These are phyloP conservation scores for Dendrocopos noguchii DNA, from an alignment of 2,113 vertebrate genomes.

Conservation along the genomic window DNA sequence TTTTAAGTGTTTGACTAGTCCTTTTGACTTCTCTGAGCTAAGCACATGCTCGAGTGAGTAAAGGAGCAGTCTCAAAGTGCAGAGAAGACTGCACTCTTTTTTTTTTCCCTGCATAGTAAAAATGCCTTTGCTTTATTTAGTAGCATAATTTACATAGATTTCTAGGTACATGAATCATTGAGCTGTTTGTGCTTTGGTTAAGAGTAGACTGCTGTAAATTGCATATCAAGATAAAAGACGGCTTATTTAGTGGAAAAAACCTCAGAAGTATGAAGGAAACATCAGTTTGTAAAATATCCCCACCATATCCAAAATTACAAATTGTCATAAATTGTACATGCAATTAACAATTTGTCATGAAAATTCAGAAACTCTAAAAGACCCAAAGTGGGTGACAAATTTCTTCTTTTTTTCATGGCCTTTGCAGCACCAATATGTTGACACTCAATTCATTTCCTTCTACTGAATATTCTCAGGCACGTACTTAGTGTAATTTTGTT, in stretches of 20 bases:
- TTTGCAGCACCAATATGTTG: background rate
- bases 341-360: background rate
- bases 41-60: background rate
- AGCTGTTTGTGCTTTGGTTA: background rate
- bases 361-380: background rate
- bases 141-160: background rate
- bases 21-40: slow-evolving; percentile 37
- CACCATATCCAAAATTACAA: background rate
- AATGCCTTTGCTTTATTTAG: slow-evolving; percentile 20
- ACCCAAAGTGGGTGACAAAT: background rate
- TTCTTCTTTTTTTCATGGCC: background rate
- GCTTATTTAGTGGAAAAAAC: background rate
- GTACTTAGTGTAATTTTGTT: background rate
- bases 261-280: background rate
- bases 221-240: background rate
- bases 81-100: slow-evolving; percentile 1
- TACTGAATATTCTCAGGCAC: background rate
- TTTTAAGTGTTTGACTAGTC: slow-evolving; percentile 15
- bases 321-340: too few species aligned
- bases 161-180: slow-evolving; percentile 2
- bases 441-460: background rate
- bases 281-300: background rate
- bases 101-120: slow-evolving; percentile 14
- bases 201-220: background rate
- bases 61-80: background rate